Conservation (phyloP, 2,888 invertebrate genomes). For the Molorchus minor region DNA sequence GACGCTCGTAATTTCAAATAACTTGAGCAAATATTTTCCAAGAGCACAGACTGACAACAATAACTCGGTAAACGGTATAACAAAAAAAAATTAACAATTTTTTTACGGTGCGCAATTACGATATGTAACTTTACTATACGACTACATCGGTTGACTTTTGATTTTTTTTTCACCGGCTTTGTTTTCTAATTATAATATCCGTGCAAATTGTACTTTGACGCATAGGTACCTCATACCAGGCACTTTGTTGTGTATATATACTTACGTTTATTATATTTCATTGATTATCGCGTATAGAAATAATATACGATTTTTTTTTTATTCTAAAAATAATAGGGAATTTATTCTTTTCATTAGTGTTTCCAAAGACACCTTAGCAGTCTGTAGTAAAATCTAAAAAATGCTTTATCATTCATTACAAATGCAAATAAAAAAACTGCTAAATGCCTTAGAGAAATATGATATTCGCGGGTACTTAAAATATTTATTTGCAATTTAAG, state of each 20-base stretch:
- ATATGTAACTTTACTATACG: no score
- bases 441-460: no score
- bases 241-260: not conserved
- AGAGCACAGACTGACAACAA: not conserved
- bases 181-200: not conserved
- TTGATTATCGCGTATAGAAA: conserved; percentile 1
- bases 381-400: no score
- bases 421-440: no score
- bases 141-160: not conserved
- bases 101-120: not conserved
- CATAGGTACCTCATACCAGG: not conserved
- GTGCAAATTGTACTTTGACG: conserved; percentile 8
- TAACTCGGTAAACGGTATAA: no score
- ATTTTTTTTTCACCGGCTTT: not conserved
- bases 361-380: no score
- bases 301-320: no score
- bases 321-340: no score
- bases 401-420: no score
- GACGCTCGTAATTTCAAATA: not conserved
- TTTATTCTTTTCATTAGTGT: no score
- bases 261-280: conserved; percentile 1
- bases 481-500: no score
- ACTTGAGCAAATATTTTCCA: not conserved
- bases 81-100: not conserved
- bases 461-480: no score